A percentile compares a stretch with the other conserved stretches of the same genome.
Evolutionary conservation across 1,140 invertebrate genomes (phyloP).

Genomic region (Atta cephalotes): DNA sequence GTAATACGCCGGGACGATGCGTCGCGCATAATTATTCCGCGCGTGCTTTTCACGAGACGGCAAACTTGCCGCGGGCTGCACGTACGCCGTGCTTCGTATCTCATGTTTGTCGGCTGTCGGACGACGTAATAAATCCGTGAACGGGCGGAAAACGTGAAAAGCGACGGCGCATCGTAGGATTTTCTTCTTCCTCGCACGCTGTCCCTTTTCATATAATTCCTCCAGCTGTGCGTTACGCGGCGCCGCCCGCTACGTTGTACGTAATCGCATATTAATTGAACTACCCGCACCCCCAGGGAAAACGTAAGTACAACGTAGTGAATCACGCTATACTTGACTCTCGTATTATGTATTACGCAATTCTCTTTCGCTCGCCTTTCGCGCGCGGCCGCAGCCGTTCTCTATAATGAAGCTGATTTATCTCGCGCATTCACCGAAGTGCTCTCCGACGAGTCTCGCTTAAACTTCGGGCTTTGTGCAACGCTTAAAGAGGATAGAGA

Average conservation of each 20-base stretch:
- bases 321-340: slow-evolving; percentile 67
- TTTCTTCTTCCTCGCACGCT: background rate
- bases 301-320: slow-evolving; percentile 11
- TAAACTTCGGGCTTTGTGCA: slow-evolving; percentile 74
- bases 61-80: slow-evolving; percentile 52
- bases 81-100: slow-evolving; percentile 22
- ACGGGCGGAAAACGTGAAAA: slow-evolving; percentile 42
- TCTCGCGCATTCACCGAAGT: slow-evolving; percentile 73
- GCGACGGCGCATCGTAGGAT: background rate
- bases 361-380: slow-evolving; percentile 70
- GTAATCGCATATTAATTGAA: slow-evolving; percentile 73
- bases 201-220: background rate
- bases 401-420: slow-evolving; percentile 79
- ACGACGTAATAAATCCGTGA: slow-evolving; percentile 46
- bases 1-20: slow-evolving; percentile 47
- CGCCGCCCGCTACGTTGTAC: background rate
- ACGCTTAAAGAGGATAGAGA: slow-evolving; percentile 72
- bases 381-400: slow-evolving; percentile 54
- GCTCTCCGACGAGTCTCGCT: slow-evolving; percentile 68
- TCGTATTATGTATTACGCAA: slow-evolving; percentile 71
- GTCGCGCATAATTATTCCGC: slow-evolving; percentile 59
- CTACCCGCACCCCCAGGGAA: slow-evolving; percentile 9
- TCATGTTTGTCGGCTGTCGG: slow-evolving; percentile 39
- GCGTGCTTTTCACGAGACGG: slow-evolving; percentile 45
- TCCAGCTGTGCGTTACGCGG: slow-evolving; percentile 15